Evolutionary conservation across 2,888 invertebrate genomes (phyloP).

Genomic region (Lepidochrysops patricia): DNA sequence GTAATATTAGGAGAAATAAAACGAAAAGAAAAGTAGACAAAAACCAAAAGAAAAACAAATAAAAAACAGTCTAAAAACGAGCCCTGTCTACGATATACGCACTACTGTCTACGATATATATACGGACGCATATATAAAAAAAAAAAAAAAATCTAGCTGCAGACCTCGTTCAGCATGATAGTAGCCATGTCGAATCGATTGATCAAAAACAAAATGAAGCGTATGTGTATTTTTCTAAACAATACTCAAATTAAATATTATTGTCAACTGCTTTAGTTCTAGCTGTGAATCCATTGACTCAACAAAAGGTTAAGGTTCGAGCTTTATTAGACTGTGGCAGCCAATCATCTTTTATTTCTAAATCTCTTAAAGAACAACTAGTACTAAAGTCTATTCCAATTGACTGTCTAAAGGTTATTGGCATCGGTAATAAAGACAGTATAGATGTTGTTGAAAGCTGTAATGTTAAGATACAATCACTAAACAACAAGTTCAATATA

Average conservation of each 20-base stretch:
- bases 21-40: too few species aligned
- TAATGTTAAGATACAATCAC: slow-evolving; percentile 15
- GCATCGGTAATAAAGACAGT: slow-evolving; percentile 17
- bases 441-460: slow-evolving; percentile 11
- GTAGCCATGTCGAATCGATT: too few species aligned
- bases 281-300: slow-evolving; percentile 20
- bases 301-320: slow-evolving; percentile 13
- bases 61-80: too few species aligned
- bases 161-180: too few species aligned
- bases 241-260: background rate
- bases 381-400: slow-evolving; percentile 11
- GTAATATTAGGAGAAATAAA: too few species aligned
- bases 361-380: slow-evolving; percentile 14
- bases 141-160: too few species aligned
- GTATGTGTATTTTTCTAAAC: too few species aligned
- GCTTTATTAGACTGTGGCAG: slow-evolving; percentile 21
- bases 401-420: slow-evolving; percentile 15
- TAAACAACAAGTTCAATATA: slow-evolving; percentile 17
- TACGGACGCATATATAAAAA: too few species aligned
- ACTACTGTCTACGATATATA: too few species aligned
- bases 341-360: slow-evolving; percentile 19
- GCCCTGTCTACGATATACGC: too few species aligned
- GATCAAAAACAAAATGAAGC: too few species aligned
- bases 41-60: too few species aligned
- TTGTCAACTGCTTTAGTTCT: slow-evolving; percentile 21